Percentiles rank a stretch among this genome's conserved stretches.
Conservation (phyloP, 2,797 vertebrate genomes). For the Hydrolagus colliei region DNA sequence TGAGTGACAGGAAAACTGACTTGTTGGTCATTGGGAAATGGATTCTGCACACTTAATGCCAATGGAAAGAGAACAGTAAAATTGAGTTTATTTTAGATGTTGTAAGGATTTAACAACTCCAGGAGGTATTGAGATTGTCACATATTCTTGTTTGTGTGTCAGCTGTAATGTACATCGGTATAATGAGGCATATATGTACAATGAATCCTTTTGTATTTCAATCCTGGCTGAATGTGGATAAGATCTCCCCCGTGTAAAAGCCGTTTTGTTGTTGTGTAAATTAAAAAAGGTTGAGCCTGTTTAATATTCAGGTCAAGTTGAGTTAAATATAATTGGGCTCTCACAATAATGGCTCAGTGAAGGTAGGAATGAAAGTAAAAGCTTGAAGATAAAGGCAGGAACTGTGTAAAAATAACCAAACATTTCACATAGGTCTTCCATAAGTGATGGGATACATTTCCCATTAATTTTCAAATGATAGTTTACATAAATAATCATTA, state of each 20-base stretch:
- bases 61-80: too few relatives aligned
- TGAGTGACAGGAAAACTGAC: background rate
- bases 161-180: background rate
- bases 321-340: background rate
- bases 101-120: background rate
- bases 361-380: background rate
- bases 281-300: background rate
- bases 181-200: background rate
- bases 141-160: background rate
- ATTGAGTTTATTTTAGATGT: background rate
- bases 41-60: background rate
- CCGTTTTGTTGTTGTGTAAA: background rate
- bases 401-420: too few relatives aligned
- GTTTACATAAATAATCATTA: background rate
- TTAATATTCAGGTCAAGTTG: background rate
- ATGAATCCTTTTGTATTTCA: background rate
- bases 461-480: background rate
- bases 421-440: too few relatives aligned
- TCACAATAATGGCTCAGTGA: background rate
- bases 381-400: background rate
- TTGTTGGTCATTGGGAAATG: conserved; percentile 2
- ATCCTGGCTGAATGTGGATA: background rate
- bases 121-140: background rate
- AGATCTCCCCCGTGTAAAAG: background rate
- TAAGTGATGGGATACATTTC: background rate